These are phyloP conservation scores for Zaprionus camerounensis DNA, from an alignment of 1,140 invertebrate species.

Conservation along the genomic window DNA sequence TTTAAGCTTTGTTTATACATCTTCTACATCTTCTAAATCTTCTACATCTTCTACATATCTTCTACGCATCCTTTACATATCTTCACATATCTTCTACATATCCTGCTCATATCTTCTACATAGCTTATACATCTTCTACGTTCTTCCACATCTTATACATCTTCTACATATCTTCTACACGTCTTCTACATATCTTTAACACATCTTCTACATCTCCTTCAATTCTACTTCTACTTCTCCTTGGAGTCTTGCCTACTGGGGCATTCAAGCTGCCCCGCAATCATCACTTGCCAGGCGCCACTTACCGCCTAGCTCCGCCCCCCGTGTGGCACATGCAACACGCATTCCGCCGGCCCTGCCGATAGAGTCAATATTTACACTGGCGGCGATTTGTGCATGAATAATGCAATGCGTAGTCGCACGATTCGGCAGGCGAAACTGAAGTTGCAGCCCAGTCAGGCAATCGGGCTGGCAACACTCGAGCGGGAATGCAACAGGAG, in stretches of 20 bases:
- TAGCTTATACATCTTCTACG: too few species aligned
- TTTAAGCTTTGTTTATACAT: too few species aligned
- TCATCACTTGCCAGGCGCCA: background rate
- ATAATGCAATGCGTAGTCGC: slow-evolving; percentile 3
- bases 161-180: too few species aligned
- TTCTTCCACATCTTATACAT: too few species aligned
- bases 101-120: too few species aligned
- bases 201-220: too few species aligned
- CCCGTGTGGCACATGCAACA: background rate
- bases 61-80: too few species aligned
- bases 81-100: too few species aligned
- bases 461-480: slow-evolving; percentile 36
- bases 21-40: too few species aligned
- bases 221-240: too few species aligned
- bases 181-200: too few species aligned
- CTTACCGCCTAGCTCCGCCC: background rate
- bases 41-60: too few species aligned
- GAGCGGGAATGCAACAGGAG: slow-evolving; percentile 40
- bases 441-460: slow-evolving; percentile 14
- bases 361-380: slow-evolving; percentile 1
- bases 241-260: background rate
- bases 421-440: background rate
- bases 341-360: background rate
- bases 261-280: background rate
- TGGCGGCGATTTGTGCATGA: slow-evolving; percentile 2